Evolutionary conservation across 2,113 vertebrate species (phyloP).

Genomic region (Burhinus oedicnemus): DNA sequence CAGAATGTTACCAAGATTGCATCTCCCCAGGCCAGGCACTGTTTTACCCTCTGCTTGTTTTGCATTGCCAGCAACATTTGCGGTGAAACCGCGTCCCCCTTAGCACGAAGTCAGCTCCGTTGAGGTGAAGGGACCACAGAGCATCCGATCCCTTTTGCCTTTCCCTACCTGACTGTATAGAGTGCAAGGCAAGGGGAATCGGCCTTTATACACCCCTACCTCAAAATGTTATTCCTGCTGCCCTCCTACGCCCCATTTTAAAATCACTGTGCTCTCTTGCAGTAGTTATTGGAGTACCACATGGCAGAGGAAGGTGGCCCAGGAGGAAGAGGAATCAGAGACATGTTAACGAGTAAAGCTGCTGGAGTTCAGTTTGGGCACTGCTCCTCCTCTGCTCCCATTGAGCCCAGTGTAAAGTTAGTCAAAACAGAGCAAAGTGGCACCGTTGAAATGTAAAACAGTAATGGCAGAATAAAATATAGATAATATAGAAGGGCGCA

Average conservation of each 20-base stretch:
- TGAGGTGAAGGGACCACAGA: neutral
- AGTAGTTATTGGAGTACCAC: neutral
- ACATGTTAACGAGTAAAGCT: neutral
- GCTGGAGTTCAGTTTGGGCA: neutral
- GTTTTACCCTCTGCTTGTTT: neutral
- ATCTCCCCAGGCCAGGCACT: neutral
- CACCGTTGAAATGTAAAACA: neutral
- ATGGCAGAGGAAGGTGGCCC: neutral
- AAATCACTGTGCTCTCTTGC: neutral
- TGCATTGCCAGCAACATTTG: neutral
- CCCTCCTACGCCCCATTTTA: neutral
- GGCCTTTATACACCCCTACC: neutral
- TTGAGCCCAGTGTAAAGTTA: neutral
- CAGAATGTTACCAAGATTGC: neutral
- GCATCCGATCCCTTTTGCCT: neutral
- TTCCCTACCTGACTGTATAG: too few species aligned
- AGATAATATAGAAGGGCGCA: neutral
- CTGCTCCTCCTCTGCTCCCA: neutral
- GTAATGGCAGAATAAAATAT: neutral
- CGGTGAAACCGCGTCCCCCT: fast-evolving
- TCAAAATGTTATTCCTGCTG: neutral
- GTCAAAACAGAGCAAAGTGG: neutral
- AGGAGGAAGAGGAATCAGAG: neutral
- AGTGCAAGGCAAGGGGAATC: neutral
- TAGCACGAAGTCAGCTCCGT: neutral